Base-by-base conservation (phyloP, 2,888 invertebrate genomes). In the Tetranychus piercei region DNA sequence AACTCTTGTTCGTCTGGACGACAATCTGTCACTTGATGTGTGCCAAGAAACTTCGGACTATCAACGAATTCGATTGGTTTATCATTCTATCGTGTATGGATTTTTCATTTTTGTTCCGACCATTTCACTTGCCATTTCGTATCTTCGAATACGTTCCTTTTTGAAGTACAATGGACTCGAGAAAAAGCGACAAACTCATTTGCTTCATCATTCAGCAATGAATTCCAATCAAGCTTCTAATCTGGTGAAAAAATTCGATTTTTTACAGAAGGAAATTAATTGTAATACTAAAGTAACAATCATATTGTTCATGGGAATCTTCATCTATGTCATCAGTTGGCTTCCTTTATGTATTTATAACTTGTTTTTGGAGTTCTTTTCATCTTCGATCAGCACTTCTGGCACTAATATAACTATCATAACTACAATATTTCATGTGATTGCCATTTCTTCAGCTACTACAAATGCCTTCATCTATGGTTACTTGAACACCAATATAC, bases 381-480 rank as follows among this genome's bases (percentile, higher is more conserved):
- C 9, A 6, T 55, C 55, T 15, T 55, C 55, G 15, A 9, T 55
- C 9, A 55, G 34, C 3, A 34, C 34, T 34, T 34, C 55, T 15
- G 55, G 11, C 11, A 5, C 11, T 7, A 71, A 76, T 22, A 81
- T 84, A 73, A 83, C 83, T 79, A 78, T 83, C 45, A 79, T 80
- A 1, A 83, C 84, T 77, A 84, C 86, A 18, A 82, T 84, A 69
- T 86, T 86, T 78, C 86, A 87, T 79, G 80, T 86, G 78, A 81
- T 85, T 43, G 87, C 86, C 11, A 84, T 87, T 81, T 83, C 84
- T 43, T 86, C 86, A 1, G 86, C 86, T 1, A 84, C 86, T 77
- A 83, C 85, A 66, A 87, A 87, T 80, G 87, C 87, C 0, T 83
- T 87, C 45, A 82, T 87, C 44, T 87, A 87, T 80, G 87, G 86